Evolutionary conservation across 2,113 vertebrate genomes (phyloP), one percentile per base, ranked within the genome.

Genomic region (Marmota flaviventris): DNA sequence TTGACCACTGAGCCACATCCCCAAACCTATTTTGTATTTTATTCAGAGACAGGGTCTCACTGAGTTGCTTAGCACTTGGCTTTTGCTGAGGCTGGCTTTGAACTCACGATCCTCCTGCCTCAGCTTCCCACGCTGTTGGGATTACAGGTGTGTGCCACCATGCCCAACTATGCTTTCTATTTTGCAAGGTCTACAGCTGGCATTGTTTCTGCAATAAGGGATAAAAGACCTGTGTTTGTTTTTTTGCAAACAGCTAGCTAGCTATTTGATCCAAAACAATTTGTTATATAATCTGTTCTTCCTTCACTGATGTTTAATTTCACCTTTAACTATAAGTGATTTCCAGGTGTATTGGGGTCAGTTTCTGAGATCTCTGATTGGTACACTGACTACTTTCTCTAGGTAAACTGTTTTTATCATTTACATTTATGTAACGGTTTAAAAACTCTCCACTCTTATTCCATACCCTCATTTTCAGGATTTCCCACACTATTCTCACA

Each of bases 191-290:
- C 76, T 73, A 32, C 34, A 39, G 83, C 24, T 94, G 90, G n/a
- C 83, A 48, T 22, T 51, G 4, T n/a, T 67, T 90, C 92, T 83
- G 9, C 65, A 89, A 79, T 91, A 76, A 95, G n/a, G n/a, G 76
- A 39, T 79, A 39, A 88, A 79, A 73, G 48, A 84, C n/a, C 20
- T 29, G 88, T 3, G 69, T 93, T 78, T 84, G 2, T 63, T 73
- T 82, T 94, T 94, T 89, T 79, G 45, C 25, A n/a, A 94, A 83
- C 18, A 95, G n/a, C 65, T 81, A 95, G n/a, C 65, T 81, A 27
- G 3, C 24, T 48, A 86, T 65, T 91, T 51, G 16, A 45, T 39
- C 42, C 73, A 87, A 27, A 77, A 29, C 18, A 56, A 87, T 39
- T 48, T 63, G 76, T 85, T 69, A 56, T 1, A 32, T 56, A 84